These are phyloP conservation scores for Hirtodrosophila histrioides DNA, from an alignment of 2,888 invertebrate genomes.

Conservation along the genomic window DNA sequence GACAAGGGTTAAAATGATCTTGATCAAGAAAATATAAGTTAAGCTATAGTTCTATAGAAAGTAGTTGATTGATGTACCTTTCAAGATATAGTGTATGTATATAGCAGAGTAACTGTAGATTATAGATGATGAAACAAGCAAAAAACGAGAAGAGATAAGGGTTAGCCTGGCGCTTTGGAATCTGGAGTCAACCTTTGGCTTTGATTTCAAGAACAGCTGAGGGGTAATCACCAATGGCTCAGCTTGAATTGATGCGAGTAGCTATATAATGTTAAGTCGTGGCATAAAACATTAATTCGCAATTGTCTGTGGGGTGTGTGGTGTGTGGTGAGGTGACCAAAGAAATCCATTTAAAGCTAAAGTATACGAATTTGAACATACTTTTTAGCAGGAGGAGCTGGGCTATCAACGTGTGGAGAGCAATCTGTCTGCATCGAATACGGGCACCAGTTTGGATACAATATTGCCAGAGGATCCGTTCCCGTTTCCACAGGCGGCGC, in stretches of 20 bases:
- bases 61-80: too few relatives aligned
- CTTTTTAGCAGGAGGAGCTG: slow-evolving; percentile 73
- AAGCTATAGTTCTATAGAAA: too few relatives aligned
- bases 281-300: slow-evolving; percentile 52
- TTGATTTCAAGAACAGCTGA: slow-evolving; percentile 47
- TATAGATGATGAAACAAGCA: neutral
- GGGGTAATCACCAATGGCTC: slow-evolving; percentile 17
- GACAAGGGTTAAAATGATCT: too few relatives aligned
- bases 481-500: slow-evolving; percentile 72
- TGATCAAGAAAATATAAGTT: too few relatives aligned
- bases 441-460: slow-evolving; percentile 87
- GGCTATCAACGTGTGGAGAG: slow-evolving; percentile 84
- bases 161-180: slow-evolving; percentile 3
- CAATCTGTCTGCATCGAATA: slow-evolving; percentile 87
- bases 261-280: slow-evolving; percentile 41
- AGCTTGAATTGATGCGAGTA: neutral
- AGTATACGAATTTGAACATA: slow-evolving; percentile 1
- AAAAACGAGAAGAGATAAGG: slow-evolving; percentile 19
- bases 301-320: slow-evolving; percentile 28
- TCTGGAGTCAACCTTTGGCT: slow-evolving; percentile 43
- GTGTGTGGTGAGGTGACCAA: neutral
- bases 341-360: neutral
- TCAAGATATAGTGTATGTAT: too few relatives aligned
- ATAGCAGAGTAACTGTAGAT: neutral
- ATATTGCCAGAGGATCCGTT: slow-evolving; percentile 84